Evolutionary conservation across 2,888 invertebrate species (phyloP), one percentile per base, ranked within the genome.

Genomic region (Cordylochernes scorpioides): DNA sequence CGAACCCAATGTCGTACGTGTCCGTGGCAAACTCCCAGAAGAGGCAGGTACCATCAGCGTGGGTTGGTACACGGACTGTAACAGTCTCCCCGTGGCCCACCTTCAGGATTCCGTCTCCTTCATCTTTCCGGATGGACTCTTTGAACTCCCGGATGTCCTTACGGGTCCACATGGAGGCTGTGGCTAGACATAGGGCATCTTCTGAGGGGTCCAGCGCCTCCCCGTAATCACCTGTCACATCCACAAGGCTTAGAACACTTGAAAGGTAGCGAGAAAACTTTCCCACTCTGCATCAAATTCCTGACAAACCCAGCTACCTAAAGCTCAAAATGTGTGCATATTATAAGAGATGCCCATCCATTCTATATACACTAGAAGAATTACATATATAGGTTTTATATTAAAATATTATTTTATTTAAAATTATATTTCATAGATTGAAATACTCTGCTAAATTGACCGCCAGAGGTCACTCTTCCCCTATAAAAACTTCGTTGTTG

Each of bases 21-120:
- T 99, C 97, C 0, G 97, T 94, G 9, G 91, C 88, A 53, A 97
- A 99, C 59, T 99, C 97, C 94, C 94, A 97, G 57, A 86, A 94
- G 21, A 99, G 60, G 45, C 78, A 73, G 2, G 72, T 67, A 0
- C 94, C 94, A 45, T 78, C 73, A 39, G 72, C 69, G 50, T 88
- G 84, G 0, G 97, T 97, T 6, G 97, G 97, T 30, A 97, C 94
- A 21, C 94, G 62, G 3, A 71, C 80, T 27, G 91, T 94, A 26
- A 91, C 77, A 0, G 82, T 86, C 56, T 94, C 91, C 3, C 94
- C 88, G 52, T 94, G 91, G 0, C 78, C 80, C 28, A 97, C 77
- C 45, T 75, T 71, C 34, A 97, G 71, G 12, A 78, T 68, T 14
- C 88, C 75, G 49, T 91, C 80, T 24, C 75, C 71, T 7, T 67